phyloP scores from a whole-genome alignment of 2,797 vertebrate genomes.

The Leptodactylus fallax region DNA sequence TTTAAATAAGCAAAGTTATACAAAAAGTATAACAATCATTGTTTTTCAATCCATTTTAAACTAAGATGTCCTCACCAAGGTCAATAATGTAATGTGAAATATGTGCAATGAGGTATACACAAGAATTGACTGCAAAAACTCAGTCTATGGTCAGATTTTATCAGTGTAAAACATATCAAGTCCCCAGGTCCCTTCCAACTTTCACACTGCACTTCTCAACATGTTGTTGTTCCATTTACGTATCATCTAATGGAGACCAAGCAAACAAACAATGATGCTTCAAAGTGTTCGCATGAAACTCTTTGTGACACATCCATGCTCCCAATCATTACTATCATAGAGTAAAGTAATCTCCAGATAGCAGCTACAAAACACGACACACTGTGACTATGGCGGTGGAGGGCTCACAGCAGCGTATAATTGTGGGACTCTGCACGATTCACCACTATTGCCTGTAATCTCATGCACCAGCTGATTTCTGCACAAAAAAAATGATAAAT shows the following conservation, averaged over 20 bases:
- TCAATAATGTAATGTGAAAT: slow-evolving; percentile 12
- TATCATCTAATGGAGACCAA: slow-evolving; percentile 45
- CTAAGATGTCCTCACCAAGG: neutral
- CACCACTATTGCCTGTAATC: slow-evolving; percentile 41
- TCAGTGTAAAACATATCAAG: slow-evolving; percentile 16
- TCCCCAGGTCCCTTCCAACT: neutral
- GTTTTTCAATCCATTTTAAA: neutral
- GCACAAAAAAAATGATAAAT: slow-evolving; percentile 48
- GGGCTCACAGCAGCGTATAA: slow-evolving; percentile 48
- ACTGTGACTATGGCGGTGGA: neutral
- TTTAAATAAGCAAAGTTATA: neutral
- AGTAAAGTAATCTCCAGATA: slow-evolving; percentile 47
- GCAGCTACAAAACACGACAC: slow-evolving; percentile 35
- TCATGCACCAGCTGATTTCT: slow-evolving; percentile 43
- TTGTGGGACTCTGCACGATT: slow-evolving; percentile 50
- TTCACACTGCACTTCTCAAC: slow-evolving; percentile 3
- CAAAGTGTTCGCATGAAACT: slow-evolving; percentile 52
- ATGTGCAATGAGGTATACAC: slow-evolving; percentile 8
- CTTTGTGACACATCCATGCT: slow-evolving; percentile 55
- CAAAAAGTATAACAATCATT: neutral
- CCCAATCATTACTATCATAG: slow-evolving; percentile 47
- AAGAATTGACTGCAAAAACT: neutral
- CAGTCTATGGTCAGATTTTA: neutral
- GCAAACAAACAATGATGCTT: slow-evolving; percentile 50
- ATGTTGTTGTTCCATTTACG: slow-evolving; percentile 44